These are phyloP conservation scores for Chionis minor DNA, from an alignment of 2,113 vertebrate species.

Conservation along the genomic window DNA sequence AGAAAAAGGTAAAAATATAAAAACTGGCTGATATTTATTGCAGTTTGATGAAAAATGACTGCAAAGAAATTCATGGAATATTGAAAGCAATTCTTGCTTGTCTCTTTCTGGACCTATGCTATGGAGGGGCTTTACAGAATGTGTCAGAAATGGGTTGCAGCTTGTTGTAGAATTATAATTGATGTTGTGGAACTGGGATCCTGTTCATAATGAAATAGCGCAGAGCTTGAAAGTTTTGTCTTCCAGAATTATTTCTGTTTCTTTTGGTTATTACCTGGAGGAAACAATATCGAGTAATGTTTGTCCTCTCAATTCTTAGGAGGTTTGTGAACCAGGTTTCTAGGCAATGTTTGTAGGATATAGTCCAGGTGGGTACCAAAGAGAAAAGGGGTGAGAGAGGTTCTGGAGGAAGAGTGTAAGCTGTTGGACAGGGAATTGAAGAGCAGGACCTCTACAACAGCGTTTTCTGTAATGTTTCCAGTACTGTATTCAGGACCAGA, in stretches of 20 bases:
- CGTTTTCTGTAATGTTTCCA: background rate
- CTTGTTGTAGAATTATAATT: background rate
- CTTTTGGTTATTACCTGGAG: background rate
- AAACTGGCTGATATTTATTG: background rate
- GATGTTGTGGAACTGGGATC: background rate
- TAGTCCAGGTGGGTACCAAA: background rate
- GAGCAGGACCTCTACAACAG: background rate
- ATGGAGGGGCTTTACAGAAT: background rate
- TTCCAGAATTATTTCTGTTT: background rate
- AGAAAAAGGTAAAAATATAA: background rate
- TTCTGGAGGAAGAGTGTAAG: background rate
- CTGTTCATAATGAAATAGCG: background rate
- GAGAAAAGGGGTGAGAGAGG: background rate
- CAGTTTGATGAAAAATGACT: background rate
- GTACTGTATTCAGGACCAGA: background rate
- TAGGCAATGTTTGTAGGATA: background rate
- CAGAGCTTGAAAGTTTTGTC: background rate
- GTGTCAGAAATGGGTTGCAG: background rate
- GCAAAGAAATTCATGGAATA: background rate
- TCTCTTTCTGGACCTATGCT: background rate
- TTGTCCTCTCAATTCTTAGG: background rate
- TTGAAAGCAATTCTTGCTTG: background rate
- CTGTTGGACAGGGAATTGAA: background rate
- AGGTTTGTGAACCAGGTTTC: background rate
- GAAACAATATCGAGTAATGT: background rate